Base-by-base conservation (phyloP, 2,888 invertebrate genomes). In the Thymelicus acteon region DNA sequence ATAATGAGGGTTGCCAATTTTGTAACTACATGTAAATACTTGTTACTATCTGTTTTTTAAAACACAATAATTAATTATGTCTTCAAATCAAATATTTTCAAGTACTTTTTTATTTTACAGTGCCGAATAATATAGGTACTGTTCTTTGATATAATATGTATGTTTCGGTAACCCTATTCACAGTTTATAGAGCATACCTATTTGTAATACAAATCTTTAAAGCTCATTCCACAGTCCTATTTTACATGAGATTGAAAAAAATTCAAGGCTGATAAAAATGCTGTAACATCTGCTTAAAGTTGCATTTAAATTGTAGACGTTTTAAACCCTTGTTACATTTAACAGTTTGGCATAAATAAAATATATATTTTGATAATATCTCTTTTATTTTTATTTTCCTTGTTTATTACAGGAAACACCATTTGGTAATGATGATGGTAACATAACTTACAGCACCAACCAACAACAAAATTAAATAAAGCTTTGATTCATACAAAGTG, bases 371-470 rank as follows among this genome's bases (percentile, higher is more conserved):
- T 64, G 1, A 54, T 54, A 54, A 48, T 39, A 15, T 60, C n/a
- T 60, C 13, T 60, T 60, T 52, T 40, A 49, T 54, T 54, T 54
- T 54, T 31, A 54, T 54, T n/a, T n/a, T n/a, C n/a, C n/a, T n/a
- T n/a, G n/a, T n/a, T n/a, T 10, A 15, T 7, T 44, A 19, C 19
- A 62, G 40, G 31, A 60, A 40, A 52, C 8, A 64, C 52, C 13
- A 40, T n/a, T n/a, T n/a, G n/a, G n/a, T n/a, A n/a, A n/a, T n/a
- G n/a, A n/a, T n/a, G n/a, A n/a, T 54, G 57, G 65, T 65, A 65
- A 57, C 65, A 57, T 65, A 65, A 15, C n/a, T 44, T 65, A 57
- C 64, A 65, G 65, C 65, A 65, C 65, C 65, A 57, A 65, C 10
- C 31, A 57, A 31, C 1, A 31, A 31, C 5, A 31, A 31, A 31